Percentiles rank a stretch among this genome's conserved stretches.
Evolutionary conservation across 2,888 invertebrate genomes (phyloP).

Genomic region (Scaptomyza parva): DNA sequence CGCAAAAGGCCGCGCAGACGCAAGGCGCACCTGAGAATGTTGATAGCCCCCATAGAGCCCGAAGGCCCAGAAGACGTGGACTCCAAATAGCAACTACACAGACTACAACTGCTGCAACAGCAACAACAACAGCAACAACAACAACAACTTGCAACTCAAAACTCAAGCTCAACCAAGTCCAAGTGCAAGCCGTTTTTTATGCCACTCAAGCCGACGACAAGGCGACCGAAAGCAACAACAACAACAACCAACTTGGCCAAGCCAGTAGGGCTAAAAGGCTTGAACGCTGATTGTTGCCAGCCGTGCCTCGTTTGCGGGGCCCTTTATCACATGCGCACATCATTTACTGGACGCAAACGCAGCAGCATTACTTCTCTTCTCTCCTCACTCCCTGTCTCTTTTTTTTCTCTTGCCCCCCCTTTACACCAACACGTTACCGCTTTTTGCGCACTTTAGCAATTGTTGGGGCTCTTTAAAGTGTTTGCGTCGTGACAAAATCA

Average conservation of each 20-base stretch:
- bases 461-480: conserved; percentile 74
- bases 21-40: conserved; percentile 84
- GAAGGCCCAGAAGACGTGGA: conserved; percentile 38
- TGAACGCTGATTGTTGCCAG: conserved; percentile 23
- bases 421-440: conserved; percentile 1
- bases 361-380: background rate
- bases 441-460: conserved; percentile 73
- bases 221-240: conserved; percentile 50
- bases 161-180: conserved; percentile 57
- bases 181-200: conserved; percentile 78
- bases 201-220: conserved; percentile 74
- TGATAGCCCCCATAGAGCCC: conserved; percentile 82
- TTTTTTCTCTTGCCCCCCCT: no score
- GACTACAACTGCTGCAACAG: background rate
- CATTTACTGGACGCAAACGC: conserved; percentile 67
- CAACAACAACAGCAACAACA: conserved; percentile 9
- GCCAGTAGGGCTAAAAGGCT: conserved; percentile 26
- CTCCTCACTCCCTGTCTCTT: background rate
- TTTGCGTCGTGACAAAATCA: conserved; percentile 81
- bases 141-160: conserved; percentile 19
- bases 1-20: conserved; percentile 54
- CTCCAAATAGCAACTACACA: conserved; percentile 10
- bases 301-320: conserved; percentile 60
- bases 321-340: conserved; percentile 81
- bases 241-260: conserved; percentile 16